Percentiles rank a stretch among this genome's conserved stretches.
phyloP scores from a whole-genome alignment of 2,797 vertebrate species.

The Coracias cyanogaster region DNA sequence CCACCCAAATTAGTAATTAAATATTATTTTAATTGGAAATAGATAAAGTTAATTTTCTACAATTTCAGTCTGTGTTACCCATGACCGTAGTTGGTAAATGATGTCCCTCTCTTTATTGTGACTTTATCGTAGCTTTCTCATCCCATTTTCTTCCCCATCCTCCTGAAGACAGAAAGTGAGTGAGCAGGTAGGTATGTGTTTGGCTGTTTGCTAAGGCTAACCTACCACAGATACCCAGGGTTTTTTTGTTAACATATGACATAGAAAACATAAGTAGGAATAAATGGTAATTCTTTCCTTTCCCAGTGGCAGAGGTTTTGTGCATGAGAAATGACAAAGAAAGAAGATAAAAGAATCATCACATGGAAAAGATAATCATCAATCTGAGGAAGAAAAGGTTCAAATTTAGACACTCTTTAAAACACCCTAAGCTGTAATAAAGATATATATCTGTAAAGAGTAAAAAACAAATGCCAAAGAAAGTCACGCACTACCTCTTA shows the following conservation, averaged over 20 bases:
- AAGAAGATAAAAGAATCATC: neutral
- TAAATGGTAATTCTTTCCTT: neutral
- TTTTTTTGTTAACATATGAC: neutral
- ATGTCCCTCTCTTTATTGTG: too few species aligned
- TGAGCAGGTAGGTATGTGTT: neutral
- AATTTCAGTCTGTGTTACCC: neutral
- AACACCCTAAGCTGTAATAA: neutral
- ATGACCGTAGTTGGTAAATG: rapidly evolving
- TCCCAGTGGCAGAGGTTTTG: neutral
- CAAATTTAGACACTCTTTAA: neutral
- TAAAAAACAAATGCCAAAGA: neutral
- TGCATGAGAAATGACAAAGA: neutral
- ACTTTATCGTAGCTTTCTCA: too few species aligned
- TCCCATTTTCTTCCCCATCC: neutral
- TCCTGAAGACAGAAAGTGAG: neutral
- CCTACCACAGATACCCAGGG: neutral
- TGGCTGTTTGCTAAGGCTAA: neutral
- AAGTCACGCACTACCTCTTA: rapidly evolving
- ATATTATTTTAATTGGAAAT: neutral
- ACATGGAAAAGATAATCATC: neutral
- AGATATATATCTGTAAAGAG: neutral
- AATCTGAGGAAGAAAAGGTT: neutral
- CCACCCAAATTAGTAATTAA: neutral
- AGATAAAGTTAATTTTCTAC: neutral
- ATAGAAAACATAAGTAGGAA: neutral